phyloP scores from a whole-genome alignment of 2,113 vertebrate species.

The Phaethon lepturus region DNA sequence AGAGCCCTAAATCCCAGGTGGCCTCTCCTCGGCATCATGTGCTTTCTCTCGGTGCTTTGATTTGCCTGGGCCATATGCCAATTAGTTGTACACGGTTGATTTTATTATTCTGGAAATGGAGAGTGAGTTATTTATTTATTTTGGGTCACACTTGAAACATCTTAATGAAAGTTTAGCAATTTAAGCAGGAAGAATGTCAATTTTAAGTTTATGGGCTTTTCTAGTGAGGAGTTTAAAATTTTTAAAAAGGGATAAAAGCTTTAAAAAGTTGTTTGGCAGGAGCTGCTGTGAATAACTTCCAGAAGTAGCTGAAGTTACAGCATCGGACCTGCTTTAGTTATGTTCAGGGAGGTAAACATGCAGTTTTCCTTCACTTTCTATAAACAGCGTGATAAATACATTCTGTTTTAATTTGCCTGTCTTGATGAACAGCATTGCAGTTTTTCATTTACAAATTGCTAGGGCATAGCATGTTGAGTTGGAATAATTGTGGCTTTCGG shows the following conservation, averaged over 20 bases:
- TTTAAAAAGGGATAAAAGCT: neutral
- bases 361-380: neutral
- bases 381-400: slow-evolving; percentile 15
- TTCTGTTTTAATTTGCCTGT: slow-evolving; percentile 48
- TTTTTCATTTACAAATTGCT: slow-evolving; percentile 23
- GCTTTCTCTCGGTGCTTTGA: neutral
- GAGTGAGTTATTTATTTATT: neutral
- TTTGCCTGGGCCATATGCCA: neutral
- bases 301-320: neutral
- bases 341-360: neutral
- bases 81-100: accelerated
- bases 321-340: neutral
- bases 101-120: neutral
- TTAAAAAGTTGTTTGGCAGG: neutral
- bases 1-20: neutral
- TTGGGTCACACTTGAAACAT: accelerated
- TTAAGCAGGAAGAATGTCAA: neutral
- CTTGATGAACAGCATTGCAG: neutral
- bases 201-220: neutral
- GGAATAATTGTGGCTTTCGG: slow-evolving; percentile 54
- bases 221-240: neutral
- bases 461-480: neutral
- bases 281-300: neutral
- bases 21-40: accelerated
- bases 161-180: neutral